Base-by-base conservation (phyloP, 2,888 invertebrate species). In the Macropis europaea region DNA sequence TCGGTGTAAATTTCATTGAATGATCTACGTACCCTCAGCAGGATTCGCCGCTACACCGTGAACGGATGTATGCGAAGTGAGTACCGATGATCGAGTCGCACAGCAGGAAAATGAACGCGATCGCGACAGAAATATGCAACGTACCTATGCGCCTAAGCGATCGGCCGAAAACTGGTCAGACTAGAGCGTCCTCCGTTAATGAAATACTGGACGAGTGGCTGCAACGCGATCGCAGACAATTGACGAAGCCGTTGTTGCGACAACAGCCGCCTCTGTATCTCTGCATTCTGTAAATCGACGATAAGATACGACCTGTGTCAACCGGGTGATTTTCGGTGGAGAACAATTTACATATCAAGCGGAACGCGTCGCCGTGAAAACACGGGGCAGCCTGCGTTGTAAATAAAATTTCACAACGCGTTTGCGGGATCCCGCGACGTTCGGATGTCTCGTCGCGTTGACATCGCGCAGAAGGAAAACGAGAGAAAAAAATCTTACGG, bases 251-350 rank as follows among this genome's bases (percentile, higher is more conserved):
- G 32, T 19, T 42, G 30, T 56, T 56, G 24, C 30, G 26, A 38
- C 45, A 50, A 47, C 17, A 15, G n/a, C 43, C 34, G 26, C 38
- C 54, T 47, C 67, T 42, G 36, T 59, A 54, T 69, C 43, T 50
- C 7, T n/a, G 34, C 5, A 34, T n/a, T 38, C 42, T 63, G 57
- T 50, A 61, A 70, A 76, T 78, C 53, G 38, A 22, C 42, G 80
- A 79, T 79, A 77, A 79, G 73, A 67, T 73, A 70, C 45, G n/a
- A 26, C 26, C 24, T 57, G 19, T 57, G 38, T 50, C 53, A 57
- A 59, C 34, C 30, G 50, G 45, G 47, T 47, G 40, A 47, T 56
- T 48, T 28, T 30, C n/a, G 53, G 13, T 13, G 30, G 9, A 17
- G n/a, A n/a, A n/a, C n/a, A n/a, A 30, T 60, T 68, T 52, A 9